Evolutionary conservation across 2,888 invertebrate genomes (phyloP), one percentile per base, ranked within the genome.

Genomic region (Syrista parreyssii): DNA sequence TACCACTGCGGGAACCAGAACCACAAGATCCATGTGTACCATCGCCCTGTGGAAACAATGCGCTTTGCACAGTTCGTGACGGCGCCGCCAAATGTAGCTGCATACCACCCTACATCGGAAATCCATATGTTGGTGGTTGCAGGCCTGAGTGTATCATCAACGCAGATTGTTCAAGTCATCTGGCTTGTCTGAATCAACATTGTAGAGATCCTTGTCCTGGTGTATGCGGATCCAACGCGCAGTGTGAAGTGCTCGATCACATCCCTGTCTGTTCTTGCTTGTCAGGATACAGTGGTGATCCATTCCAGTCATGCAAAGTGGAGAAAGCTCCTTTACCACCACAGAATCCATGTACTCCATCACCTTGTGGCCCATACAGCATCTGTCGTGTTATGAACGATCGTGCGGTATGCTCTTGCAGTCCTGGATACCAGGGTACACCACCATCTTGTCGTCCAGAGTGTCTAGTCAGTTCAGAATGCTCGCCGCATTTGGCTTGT

Each of bases 151-250:
- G 97, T 90, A 94, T 95, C 15, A 94, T 95, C 82, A 97, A 96
- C 89, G 94, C 96, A 0, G 97, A 97, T 87, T 97, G 97, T 89
- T 93, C 96, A 11, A 95, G 94, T 83, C 93, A 95, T 86, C 92
- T 96, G 81, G 95, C 97, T 68, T 97, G 97, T 89, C 93, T 97
- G 73, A 96, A 96, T 78, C 96, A 96, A 86, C 96, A 97, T 89
- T 97, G 97, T 84, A 93, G 97, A 85, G 95, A 97, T 92, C 97
- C 97, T 11, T 98, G 97, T 87, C 95, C 94, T 80, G 97, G 97
- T 77, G 93, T 96, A 76, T 98, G 98, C 88, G 97, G 97, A 6
- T 90, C 94, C 0, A 96, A 97, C 86, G 96, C 97, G 12, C 95
- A 96, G 90, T 98, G 98, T 88, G 93, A 93, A 55, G 97, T 97